Percentiles rank a stretch among this genome's conserved stretches.
These are phyloP conservation scores for Elephas maximus DNA, from an alignment of 2,113 vertebrate species.

Conservation along the genomic window DNA sequence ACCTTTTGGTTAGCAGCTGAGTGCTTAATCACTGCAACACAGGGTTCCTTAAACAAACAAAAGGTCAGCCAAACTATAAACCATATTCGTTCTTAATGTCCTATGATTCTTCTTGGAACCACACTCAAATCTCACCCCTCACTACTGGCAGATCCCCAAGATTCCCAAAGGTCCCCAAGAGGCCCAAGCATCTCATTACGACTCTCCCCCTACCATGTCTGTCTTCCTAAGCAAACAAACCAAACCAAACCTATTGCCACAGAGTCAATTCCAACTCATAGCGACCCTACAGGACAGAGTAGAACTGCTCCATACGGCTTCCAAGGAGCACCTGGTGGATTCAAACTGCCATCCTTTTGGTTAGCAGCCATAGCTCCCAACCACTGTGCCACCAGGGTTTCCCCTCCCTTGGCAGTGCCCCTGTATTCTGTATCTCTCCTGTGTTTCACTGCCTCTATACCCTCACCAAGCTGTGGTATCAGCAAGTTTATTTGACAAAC, in stretches of 20 bases:
- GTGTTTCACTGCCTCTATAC: background rate
- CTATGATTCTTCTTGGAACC: background rate
- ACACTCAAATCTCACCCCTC: slow-evolving; percentile 25
- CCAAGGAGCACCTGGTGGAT: too few species aligned
- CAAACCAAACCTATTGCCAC: too few species aligned
- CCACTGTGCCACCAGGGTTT: too few species aligned
- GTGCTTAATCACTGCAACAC: background rate
- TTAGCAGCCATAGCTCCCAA: too few species aligned
- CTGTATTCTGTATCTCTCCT: background rate
- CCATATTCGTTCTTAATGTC: background rate
- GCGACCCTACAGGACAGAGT: too few species aligned
- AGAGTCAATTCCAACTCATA: too few species aligned
- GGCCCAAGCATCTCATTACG: background rate
- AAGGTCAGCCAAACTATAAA: background rate
- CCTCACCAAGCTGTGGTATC: slow-evolving; percentile 2
- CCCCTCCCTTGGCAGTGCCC: too few species aligned
- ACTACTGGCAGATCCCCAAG: slow-evolving; percentile 30
- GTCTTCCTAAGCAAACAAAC: background rate
- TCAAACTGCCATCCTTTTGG: too few species aligned
- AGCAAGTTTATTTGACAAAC: slow-evolving; percentile 46
- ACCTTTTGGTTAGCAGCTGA: background rate
- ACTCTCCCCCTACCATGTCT: background rate
- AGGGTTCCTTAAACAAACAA: background rate
- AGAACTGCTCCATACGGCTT: too few species aligned
- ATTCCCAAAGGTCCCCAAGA: background rate